These are phyloP conservation scores for Cryptotermes secundus DNA, from an alignment of 1,140 invertebrate species.

Conservation along the genomic window DNA sequence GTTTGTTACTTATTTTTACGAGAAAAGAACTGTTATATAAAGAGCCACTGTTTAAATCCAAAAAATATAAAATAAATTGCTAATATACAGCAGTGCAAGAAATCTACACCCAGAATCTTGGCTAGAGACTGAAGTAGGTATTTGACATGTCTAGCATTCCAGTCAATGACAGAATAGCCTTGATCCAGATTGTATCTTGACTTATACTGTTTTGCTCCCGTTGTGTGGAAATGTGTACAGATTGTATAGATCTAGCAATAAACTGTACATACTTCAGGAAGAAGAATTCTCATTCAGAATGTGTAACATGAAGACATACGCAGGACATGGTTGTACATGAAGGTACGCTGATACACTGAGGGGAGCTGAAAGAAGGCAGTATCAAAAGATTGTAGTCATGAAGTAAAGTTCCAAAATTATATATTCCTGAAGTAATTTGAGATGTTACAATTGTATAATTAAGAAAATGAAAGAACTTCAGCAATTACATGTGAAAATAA, in stretches of 20 bases:
- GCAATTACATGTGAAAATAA: no score
- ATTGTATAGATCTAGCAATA: slow-evolving; percentile 35
- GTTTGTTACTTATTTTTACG: slow-evolving; percentile 22
- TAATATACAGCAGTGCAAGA: background rate
- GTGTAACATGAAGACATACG: background rate
- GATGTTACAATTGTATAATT: no score
- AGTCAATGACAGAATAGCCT: slow-evolving; percentile 22
- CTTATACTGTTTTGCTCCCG: slow-evolving; percentile 29
- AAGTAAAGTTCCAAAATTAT: no score
- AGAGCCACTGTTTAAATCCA: slow-evolving; percentile 26
- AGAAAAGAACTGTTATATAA: slow-evolving; percentile 9
- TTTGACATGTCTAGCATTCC: slow-evolving; percentile 32
- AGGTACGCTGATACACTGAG: no score
- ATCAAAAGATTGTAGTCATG: no score
- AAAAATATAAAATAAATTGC: background rate
- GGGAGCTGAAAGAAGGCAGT: no score
- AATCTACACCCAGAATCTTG: slow-evolving; percentile 5
- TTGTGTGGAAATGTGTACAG: slow-evolving; percentile 34
- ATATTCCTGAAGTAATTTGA: no score
- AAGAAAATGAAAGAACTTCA: no score
- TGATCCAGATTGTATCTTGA: slow-evolving; percentile 30
- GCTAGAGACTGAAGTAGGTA: slow-evolving; percentile 22
- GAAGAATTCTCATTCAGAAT: background rate
- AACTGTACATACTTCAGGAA: slow-evolving; percentile 34
- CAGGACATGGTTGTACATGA: no score